Base-by-base conservation (phyloP, 1,140 invertebrate genomes). In the Cyclargus thomasi region DNA sequence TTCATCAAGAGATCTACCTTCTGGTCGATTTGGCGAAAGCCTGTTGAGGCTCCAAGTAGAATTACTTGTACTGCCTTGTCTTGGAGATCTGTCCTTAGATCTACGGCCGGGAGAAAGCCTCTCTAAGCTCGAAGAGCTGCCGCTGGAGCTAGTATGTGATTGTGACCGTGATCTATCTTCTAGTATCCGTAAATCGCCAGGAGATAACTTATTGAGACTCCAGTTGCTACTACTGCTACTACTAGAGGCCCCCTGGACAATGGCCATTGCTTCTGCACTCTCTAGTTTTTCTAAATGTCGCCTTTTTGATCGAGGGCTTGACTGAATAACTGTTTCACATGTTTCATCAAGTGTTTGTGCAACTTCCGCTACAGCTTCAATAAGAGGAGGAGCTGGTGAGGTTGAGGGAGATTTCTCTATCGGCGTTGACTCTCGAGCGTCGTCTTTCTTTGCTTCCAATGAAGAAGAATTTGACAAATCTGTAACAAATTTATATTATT, bases 311-410 rank as follows among this genome's bases (percentile, higher is more conserved):
- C 90, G 81, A 35, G 92, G 92, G 76, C 92, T 93, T 5, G 91
- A 92, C 74, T 92, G 92, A 65, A 93, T 93, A 0, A 92, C 92
- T 16, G 92, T 92, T 73, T 93, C 94, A 10, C 94, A 94, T 7
- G 94, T 92, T 74, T 94, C 92, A 73, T 95, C 94, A 14, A 95
- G 74, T n/a, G 92, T 92, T 64, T 92, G 93, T 1, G 93, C 94
- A 1, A 95, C 93, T 77, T 92, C 92, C 0, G 93, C 93, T 0
- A 92, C 93, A 1, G 94, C 93, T 80, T 94, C 93, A n/a, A 94
- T 76, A 10, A 95, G 81, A 63, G 82, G 82, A 0, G 83, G 73
- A 35, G 73, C 74, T 39, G 74, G 78, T 1, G 74, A 73, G 23
- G 68, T 62, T 2, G 74, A 23, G 17, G 75, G 67, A 18, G 74